Percentiles rank a stretch among this genome's conserved stretches.
Conservation (phyloP, 2,113 vertebrate genomes). For the Anguilla rostrata region DNA sequence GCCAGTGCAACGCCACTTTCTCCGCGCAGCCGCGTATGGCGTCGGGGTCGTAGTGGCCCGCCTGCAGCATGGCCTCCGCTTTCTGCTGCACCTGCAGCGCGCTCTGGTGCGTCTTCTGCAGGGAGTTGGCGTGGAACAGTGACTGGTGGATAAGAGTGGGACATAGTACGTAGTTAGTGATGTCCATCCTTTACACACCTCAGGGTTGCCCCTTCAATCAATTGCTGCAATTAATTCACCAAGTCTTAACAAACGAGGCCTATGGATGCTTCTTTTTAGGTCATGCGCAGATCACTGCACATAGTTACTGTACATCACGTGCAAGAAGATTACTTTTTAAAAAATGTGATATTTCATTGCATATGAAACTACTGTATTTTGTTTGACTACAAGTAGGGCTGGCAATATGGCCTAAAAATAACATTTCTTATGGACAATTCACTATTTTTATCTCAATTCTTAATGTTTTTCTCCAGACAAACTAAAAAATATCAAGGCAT, state of each 20-base stretch:
- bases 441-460: no score
- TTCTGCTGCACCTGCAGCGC: constrained; percentile 97
- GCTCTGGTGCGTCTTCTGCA: constrained; percentile 98
- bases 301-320: background rate
- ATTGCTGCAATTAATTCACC: background rate
- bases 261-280: no score
- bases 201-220: background rate
- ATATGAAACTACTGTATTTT: no score
- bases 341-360: no score
- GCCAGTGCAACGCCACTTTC: constrained; percentile 96
- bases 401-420: no score
- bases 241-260: background rate
- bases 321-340: no score
- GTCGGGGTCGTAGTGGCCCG: constrained; percentile 89
- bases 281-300: background rate
- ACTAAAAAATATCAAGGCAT: no score
- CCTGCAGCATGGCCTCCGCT: constrained; percentile 89
- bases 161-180: background rate
- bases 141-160: constrained; percentile 68
- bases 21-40: constrained; percentile 91
- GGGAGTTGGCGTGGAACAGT: constrained; percentile 96
- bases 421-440: no score
- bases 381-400: no score
- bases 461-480: no score
- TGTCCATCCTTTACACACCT: background rate